These are phyloP conservation scores for Silurus asotus DNA, from an alignment of 2,113 vertebrate species.

Conservation along the genomic window DNA sequence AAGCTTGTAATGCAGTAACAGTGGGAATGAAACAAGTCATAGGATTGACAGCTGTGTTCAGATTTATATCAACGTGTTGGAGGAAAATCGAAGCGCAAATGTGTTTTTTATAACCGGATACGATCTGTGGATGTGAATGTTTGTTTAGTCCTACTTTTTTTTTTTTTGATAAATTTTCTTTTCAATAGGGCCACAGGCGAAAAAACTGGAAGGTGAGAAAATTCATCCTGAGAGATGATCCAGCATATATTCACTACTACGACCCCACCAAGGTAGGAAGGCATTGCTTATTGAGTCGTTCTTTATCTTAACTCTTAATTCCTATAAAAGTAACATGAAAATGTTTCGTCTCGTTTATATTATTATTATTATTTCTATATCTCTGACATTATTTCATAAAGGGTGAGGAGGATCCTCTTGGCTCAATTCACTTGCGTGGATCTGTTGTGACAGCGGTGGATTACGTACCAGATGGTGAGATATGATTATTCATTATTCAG, in stretches of 20 bases:
- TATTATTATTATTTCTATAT: neutral
- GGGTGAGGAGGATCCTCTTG: constrained; percentile 84
- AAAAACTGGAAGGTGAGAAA: constrained; percentile 99
- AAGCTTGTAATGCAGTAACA: neutral
- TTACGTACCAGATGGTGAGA: constrained; percentile 84
- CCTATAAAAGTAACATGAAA: neutral
- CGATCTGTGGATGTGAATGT: neutral
- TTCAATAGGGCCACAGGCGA: constrained; percentile 84
- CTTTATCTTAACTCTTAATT: neutral
- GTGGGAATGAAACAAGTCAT: neutral
- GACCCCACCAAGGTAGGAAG: constrained; percentile 84
- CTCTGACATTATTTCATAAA: constrained; percentile 39
- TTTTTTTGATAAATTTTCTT: constrained; percentile 20
- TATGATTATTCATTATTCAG: neutral
- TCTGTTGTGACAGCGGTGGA: constrained; percentile 91
- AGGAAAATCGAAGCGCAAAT: neutral
- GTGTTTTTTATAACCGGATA: neutral
- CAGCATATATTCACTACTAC: constrained; percentile 95
- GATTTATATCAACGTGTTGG: neutral
- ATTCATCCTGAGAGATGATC: constrained; percentile 91
- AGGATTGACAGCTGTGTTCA: neutral
- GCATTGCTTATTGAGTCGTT: neutral
- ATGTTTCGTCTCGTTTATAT: neutral
- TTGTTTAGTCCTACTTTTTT: neutral
- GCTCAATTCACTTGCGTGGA: constrained; percentile 87